Evolutionary conservation across 2,888 invertebrate genomes (phyloP).

Genomic region (Polydrusus pterygomalis): DNA sequence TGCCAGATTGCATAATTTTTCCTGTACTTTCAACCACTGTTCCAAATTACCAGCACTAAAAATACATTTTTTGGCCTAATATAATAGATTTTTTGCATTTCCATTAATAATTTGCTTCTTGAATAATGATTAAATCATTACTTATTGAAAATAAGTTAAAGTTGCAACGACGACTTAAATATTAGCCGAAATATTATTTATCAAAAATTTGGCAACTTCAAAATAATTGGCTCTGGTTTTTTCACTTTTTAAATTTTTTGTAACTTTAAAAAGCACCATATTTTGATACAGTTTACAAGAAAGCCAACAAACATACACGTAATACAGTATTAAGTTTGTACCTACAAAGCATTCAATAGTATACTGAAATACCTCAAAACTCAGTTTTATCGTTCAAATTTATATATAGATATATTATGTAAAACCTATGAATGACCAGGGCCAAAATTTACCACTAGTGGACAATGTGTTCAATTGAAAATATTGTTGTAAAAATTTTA

Average conservation of each 20-base stretch:
- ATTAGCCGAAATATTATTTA: neutral
- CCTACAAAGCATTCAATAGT: slow-evolving; percentile 49
- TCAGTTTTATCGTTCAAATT: slow-evolving; percentile 46
- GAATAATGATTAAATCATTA: no score
- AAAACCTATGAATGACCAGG: slow-evolving; percentile 58
- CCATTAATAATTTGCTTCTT: no score
- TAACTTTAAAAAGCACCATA: slow-evolving; percentile 32
- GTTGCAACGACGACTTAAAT: neutral
- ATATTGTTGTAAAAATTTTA: slow-evolving; percentile 31
- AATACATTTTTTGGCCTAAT: no score
- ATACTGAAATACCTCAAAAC: slow-evolving; percentile 51
- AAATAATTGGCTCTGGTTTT: slow-evolving; percentile 57
- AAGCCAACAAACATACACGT: slow-evolving; percentile 40
- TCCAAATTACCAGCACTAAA: no score
- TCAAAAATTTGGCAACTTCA: slow-evolving; percentile 51
- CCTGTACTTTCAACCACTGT: no score
- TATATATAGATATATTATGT: slow-evolving; percentile 40
- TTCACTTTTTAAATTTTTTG: slow-evolving; percentile 38
- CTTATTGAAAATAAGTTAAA: no score
- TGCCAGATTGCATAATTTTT: no score
- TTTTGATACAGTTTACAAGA: slow-evolving; percentile 52
- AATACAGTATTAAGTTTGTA: slow-evolving; percentile 56
- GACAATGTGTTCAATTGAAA: slow-evolving; percentile 62
- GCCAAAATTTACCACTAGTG: slow-evolving; percentile 61
- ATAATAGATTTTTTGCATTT: no score